Conservation (phyloP, 2,113 vertebrate species). For the Tachycineta bicolor region DNA sequence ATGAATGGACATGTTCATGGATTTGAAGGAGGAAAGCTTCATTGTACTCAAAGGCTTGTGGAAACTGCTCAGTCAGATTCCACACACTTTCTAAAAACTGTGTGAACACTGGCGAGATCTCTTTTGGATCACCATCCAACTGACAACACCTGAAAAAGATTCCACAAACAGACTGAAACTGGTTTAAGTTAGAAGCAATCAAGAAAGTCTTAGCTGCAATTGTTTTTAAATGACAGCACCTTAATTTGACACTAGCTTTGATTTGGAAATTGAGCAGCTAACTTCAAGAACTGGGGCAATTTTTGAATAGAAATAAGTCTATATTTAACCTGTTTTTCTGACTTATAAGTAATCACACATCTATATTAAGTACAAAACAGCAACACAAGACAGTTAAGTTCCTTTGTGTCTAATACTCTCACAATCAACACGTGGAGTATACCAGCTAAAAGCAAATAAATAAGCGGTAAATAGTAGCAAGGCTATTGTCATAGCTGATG, state of each 20-base stretch:
- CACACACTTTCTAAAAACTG: constrained; percentile 97
- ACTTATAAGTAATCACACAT: background rate
- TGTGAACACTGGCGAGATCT: constrained; percentile 95
- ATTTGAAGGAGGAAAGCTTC: constrained; percentile 98
- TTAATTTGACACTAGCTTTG: background rate
- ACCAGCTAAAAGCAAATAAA: background rate
- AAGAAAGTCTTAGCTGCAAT: background rate
- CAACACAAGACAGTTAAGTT: background rate
- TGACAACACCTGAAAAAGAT: constrained; percentile 89
- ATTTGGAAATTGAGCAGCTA: background rate
- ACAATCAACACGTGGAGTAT: background rate
- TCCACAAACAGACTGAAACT: constrained; percentile 13
- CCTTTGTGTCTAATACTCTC: background rate
- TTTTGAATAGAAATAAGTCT: constrained; percentile 11
- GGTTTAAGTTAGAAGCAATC: background rate
- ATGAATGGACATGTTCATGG: constrained; percentile 95
- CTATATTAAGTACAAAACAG: background rate
- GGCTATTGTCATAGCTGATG: background rate
- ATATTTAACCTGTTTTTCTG: constrained; percentile 12
- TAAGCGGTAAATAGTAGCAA: background rate
- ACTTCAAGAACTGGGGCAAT: background rate
- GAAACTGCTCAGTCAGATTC: constrained; percentile 95
- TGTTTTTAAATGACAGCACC: background rate
- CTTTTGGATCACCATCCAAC: constrained; percentile 91
- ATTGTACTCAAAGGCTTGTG: constrained; percentile 91